Percentiles rank a stretch among this genome's conserved stretches.
Evolutionary conservation across 2,888 invertebrate species (phyloP).

Genomic region (Lampropteryx suffumata): DNA sequence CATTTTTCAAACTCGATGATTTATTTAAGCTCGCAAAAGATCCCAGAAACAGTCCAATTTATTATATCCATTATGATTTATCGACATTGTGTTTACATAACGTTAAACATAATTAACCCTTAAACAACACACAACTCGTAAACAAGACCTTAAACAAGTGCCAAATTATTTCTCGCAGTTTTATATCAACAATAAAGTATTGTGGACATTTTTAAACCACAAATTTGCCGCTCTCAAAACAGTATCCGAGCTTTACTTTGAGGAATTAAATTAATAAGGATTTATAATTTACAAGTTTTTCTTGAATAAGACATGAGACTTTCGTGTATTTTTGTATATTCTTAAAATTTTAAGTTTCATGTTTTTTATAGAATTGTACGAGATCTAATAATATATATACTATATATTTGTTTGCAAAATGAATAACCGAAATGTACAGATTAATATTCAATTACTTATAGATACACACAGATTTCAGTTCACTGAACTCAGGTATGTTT

Average conservation of each 20-base stretch:
- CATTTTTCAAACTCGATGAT: no score
- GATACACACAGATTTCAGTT: no score
- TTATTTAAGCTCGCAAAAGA: no score
- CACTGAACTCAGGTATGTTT: no score
- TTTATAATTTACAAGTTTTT: conserved; percentile 1
- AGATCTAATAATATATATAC: no score
- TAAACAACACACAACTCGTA: conserved; percentile 24
- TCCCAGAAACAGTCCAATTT: neutral
- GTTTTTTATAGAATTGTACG: no score
- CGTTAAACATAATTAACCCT: conserved; percentile 10
- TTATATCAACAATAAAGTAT: conserved; percentile 53
- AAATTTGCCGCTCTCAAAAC: conserved; percentile 44
- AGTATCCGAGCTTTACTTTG: conserved; percentile 25
- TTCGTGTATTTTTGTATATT: neutral
- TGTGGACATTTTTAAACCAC: conserved; percentile 45
- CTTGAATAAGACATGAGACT: neutral
- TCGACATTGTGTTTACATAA: neutral
- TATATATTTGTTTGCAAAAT: no score
- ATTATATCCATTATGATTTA: no score
- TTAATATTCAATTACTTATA: no score
- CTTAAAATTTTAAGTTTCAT: no score
- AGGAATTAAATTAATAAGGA: conserved; percentile 9
- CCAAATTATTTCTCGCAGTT: conserved; percentile 48
- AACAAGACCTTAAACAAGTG: conserved; percentile 42
- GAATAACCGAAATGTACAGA: no score